Evolutionary conservation across 1,140 invertebrate species (phyloP).

Genomic region (Drosophila varians): DNA sequence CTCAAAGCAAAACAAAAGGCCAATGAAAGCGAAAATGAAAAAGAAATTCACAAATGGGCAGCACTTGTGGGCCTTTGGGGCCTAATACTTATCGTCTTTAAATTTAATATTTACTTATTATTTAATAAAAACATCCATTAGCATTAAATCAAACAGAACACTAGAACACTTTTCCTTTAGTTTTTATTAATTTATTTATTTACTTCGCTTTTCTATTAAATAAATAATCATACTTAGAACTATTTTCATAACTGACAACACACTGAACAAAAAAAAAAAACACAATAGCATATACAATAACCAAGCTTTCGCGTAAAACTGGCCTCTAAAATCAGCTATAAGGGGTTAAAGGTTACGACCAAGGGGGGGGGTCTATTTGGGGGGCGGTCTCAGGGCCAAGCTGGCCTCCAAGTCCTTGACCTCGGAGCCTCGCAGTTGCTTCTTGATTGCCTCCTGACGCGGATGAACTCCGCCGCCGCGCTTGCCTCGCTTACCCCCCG

Average conservation of each 20-base stretch:
- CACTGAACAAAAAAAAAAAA: conserved; percentile 29
- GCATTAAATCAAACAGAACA: no score
- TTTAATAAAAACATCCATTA: no score
- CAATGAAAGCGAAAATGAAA: conserved; percentile 17
- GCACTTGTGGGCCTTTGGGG: conserved; percentile 13
- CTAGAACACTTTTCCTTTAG: no score
- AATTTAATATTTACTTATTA: no score
- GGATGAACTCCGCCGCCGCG: conserved; percentile 35
- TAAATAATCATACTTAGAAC: conserved; percentile 58
- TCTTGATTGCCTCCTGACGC: conserved; percentile 49
- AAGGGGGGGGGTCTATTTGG: conserved; percentile 46
- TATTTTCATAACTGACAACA: conserved; percentile 19
- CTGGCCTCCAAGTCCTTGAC: conserved; percentile 76
- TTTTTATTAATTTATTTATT: conserved; percentile 14
- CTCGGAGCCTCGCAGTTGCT: conserved; percentile 32
- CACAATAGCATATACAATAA: conserved; percentile 27
- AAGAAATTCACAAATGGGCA: conserved; percentile 14
- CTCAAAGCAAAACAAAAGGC: conserved; percentile 6
- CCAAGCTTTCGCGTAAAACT: conserved; percentile 20
- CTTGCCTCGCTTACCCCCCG: conserved; percentile 45
- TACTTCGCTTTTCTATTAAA: conserved; percentile 49
- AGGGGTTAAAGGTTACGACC: conserved; percentile 7
- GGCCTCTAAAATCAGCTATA: conserved; percentile 54
- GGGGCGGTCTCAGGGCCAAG: conserved; percentile 75
- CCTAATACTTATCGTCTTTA: background rate